Conservation (phyloP, 2,113 vertebrate species). For the Pontoporia blainvillei region DNA sequence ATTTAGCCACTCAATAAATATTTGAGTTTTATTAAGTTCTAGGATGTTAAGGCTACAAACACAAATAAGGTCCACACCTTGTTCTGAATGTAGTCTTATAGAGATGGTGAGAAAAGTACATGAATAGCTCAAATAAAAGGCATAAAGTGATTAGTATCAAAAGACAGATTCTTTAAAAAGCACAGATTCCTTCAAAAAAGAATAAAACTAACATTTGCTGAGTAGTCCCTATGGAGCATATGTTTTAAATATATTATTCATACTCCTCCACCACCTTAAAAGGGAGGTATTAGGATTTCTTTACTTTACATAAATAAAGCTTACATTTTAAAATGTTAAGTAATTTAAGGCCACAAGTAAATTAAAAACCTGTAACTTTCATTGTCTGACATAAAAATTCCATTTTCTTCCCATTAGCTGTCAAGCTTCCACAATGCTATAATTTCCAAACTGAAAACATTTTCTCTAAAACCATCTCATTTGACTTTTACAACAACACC, state of each 20-base stretch:
- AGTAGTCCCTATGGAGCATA: not conserved
- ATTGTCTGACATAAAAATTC: not conserved
- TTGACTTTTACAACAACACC: not conserved
- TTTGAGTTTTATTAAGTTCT: not conserved
- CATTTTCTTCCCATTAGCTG: not conserved
- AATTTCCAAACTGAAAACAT: not conserved
- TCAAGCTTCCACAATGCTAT: not conserved
- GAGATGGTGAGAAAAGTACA: not conserved
- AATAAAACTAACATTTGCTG: not conserved
- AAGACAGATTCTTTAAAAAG: not conserved
- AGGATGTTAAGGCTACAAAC: not conserved
- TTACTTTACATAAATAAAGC: not conserved
- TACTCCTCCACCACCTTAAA: not conserved
- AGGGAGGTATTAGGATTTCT: not conserved
- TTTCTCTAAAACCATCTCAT: not conserved
- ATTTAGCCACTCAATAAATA: not conserved
- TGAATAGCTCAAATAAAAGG: not conserved
- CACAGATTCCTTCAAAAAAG: not conserved
- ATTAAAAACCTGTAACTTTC: not conserved
- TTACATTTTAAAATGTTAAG: not conserved
- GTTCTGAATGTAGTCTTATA: not conserved
- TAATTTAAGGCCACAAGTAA: not conserved
- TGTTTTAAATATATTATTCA: not conserved
- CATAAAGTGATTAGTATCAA: not conserved
- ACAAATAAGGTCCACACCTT: not conserved